These are phyloP conservation scores for Drosophila saltans DNA, from an alignment of 1,140 invertebrate genomes.

Conservation along the genomic window DNA sequence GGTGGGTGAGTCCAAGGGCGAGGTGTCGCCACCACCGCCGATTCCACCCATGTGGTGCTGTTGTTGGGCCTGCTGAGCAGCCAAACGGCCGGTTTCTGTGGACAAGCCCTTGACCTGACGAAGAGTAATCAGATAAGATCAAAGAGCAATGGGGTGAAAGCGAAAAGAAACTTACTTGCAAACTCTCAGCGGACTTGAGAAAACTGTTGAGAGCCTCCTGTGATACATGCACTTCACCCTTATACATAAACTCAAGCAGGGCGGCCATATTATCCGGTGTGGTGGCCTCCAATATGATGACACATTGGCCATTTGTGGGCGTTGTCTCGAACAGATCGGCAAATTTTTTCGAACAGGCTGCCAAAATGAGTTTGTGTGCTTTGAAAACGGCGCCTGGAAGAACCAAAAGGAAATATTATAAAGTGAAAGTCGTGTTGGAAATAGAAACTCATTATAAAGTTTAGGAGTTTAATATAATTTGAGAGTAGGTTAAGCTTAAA, in stretches of 20 bases:
- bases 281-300: slow-evolving; percentile 94
- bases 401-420: too few species aligned
- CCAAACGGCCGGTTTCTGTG: slow-evolving; percentile 90
- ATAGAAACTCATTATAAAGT: too few species aligned
- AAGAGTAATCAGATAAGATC: not conserved
- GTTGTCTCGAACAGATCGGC: slow-evolving; percentile 95
- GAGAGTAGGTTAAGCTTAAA: too few species aligned
- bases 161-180: slow-evolving; percentile 86
- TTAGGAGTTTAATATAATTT: too few species aligned
- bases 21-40: slow-evolving; percentile 51
- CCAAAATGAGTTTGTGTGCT: slow-evolving; percentile 95
- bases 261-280: slow-evolving; percentile 94
- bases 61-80: slow-evolving; percentile 88
- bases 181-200: slow-evolving; percentile 94
- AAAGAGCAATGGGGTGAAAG: too few species aligned
- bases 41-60: slow-evolving; percentile 78
- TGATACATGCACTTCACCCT: slow-evolving; percentile 95
- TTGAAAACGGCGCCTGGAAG: slow-evolving; percentile 92
- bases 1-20: slow-evolving; percentile 75
- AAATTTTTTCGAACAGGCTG: slow-evolving; percentile 97
- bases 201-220: slow-evolving; percentile 94
- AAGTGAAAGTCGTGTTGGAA: too few species aligned
- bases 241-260: slow-evolving; percentile 96
- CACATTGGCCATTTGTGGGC: slow-evolving; percentile 90
- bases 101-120: slow-evolving; percentile 90